Conservation (phyloP, 2,888 invertebrate genomes). For the Heliconius cydno region DNA sequence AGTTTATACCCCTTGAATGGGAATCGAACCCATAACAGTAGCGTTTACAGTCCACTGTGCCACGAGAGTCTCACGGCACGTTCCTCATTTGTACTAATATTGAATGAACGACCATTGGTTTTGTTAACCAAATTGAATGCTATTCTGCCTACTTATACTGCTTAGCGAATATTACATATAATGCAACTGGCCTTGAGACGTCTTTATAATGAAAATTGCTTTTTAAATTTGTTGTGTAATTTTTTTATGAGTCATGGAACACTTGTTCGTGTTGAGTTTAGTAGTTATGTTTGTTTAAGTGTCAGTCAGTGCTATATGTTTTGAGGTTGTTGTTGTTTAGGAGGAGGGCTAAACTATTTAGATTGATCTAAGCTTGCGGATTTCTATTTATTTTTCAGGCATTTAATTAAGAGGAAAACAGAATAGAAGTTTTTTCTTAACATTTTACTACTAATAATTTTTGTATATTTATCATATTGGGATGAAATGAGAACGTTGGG, state of each 20-base stretch:
- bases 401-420: too few relatives aligned
- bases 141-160: not conserved
- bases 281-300: not conserved
- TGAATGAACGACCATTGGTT: not conserved
- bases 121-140: conserved; percentile 18
- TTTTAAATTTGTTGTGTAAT: conserved; percentile 11
- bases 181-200: conserved; percentile 23
- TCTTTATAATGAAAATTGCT: conserved; percentile 17
- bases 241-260: not conserved
- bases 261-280: not conserved
- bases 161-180: conserved; percentile 23
- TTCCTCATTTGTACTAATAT: not conserved
- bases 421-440: too few relatives aligned
- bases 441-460: too few relatives aligned
- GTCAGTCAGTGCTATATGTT: too few relatives aligned
- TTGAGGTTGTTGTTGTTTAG: too few relatives aligned
- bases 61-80: too few relatives aligned
- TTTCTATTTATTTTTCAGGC: too few relatives aligned
- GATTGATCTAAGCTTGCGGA: too few relatives aligned
- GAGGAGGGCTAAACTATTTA: too few relatives aligned
- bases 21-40: not conserved
- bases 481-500: not conserved
- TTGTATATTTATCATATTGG: too few relatives aligned
- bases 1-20: not conserved
- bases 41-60: not conserved